These are phyloP conservation scores for Macrosiphum euphorbiae DNA, from an alignment of 2,888 invertebrate species.

Conservation along the genomic window DNA sequence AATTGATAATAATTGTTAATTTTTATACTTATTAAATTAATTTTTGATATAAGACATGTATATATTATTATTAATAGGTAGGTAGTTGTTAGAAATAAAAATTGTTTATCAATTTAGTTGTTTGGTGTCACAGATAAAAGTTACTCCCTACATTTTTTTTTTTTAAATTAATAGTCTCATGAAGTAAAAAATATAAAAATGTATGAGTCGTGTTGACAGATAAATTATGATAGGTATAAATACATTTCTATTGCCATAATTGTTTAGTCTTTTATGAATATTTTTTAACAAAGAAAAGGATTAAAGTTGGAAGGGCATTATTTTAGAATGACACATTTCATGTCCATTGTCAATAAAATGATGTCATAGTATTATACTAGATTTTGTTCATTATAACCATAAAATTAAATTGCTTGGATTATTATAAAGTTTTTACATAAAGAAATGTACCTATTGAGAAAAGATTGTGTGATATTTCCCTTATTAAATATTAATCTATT, in stretches of 20 bases:
- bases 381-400: not conserved
- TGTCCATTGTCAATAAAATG: conserved; percentile 14
- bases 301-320: not conserved
- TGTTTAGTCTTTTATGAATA: not conserved
- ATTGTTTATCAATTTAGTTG: not conserved
- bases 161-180: not conserved
- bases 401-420: not conserved
- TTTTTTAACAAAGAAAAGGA: not conserved
- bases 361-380: not conserved
- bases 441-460: not conserved
- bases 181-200: not conserved
- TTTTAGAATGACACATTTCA: not conserved
- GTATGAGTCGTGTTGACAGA: not conserved
- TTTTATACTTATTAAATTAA: not conserved
- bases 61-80: not conserved
- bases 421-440: not conserved
- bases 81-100: not conserved
- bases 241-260: not conserved
- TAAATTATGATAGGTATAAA: not conserved
- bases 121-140: not conserved
- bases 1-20: not conserved
- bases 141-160: not conserved
- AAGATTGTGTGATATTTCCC: not conserved
- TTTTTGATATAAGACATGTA: not conserved
- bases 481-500: not conserved